Percentiles rank a stretch among this genome's conserved stretches.
Evolutionary conservation across 1,140 invertebrate genomes (phyloP).

Genomic region (Drosophila oshimai): DNA sequence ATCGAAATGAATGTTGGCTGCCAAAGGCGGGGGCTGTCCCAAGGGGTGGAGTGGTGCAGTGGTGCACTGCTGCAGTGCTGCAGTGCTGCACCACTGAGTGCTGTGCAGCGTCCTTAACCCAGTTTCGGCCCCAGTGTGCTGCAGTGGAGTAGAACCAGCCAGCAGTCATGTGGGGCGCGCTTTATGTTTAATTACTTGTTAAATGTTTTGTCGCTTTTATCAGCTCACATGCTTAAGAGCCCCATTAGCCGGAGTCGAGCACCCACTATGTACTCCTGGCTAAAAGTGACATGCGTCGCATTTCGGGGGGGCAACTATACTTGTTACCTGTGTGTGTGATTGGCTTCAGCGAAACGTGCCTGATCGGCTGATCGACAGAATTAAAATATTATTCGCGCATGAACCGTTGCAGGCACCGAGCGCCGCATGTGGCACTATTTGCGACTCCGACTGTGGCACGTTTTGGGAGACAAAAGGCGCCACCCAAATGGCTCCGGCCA

Average conservation of each 20-base stretch:
- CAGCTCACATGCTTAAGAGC: constrained; percentile 57
- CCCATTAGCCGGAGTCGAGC: constrained; percentile 51
- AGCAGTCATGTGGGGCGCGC: constrained; percentile 30
- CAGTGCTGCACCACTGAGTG: constrained; percentile 40
- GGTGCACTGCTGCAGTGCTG: not conserved
- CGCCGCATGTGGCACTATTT: constrained; percentile 71
- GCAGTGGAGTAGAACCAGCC: constrained; percentile 21
- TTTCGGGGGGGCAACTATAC: no score
- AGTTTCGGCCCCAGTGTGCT: constrained; percentile 35
- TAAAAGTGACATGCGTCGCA: constrained; percentile 47
- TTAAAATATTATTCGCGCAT: constrained; percentile 75
- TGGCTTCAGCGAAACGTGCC: constrained; percentile 62
- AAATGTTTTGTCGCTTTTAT: constrained; percentile 77
- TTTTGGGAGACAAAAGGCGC: constrained; percentile 74
- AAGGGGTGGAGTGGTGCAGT: not conserved
- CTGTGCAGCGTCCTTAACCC: constrained; percentile 65
- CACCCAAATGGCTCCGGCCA: constrained; percentile 68
- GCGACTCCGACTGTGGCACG: constrained; percentile 51
- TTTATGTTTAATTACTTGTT: constrained; percentile 81
- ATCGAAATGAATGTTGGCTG: constrained; percentile 59
- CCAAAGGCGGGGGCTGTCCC: constrained; percentile 66
- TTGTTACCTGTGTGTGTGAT: no score
- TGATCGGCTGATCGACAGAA: constrained; percentile 57
- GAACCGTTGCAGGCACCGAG: constrained; percentile 56
- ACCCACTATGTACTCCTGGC: constrained; percentile 15